These are phyloP conservation scores for Felis chaus DNA, from an alignment of 2,113 vertebrate species.

Conservation along the genomic window DNA sequence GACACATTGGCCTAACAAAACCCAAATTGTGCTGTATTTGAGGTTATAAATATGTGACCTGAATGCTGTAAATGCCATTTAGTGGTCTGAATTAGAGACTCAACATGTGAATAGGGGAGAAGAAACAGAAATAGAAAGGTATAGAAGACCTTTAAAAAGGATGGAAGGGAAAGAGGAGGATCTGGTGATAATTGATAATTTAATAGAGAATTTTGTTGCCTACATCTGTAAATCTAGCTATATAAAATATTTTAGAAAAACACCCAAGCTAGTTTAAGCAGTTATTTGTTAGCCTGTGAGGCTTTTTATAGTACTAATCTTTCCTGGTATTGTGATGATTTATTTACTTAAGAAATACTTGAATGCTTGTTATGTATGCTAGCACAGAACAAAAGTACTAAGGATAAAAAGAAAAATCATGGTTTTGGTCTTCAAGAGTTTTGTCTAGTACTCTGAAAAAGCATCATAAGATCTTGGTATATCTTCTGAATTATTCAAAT, in stretches of 20 bases:
- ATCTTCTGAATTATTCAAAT: not conserved
- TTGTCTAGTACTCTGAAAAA: not conserved
- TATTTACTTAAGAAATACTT: slow-evolving; percentile 23
- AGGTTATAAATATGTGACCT: not conserved
- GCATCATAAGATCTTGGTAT: not conserved
- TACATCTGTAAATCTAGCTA: not conserved
- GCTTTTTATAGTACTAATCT: not conserved
- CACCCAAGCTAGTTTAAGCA: not conserved
- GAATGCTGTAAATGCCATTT: not conserved
- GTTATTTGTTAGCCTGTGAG: not conserved
- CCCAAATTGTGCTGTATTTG: slow-evolving; percentile 7
- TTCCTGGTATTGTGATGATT: not conserved
- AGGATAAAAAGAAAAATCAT: not conserved
- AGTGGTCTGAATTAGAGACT: not conserved
- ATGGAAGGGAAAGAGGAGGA: not conserved
- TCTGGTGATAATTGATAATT: not conserved
- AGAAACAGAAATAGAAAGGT: not conserved
- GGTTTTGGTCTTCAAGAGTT: not conserved
- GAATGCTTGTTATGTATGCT: not conserved
- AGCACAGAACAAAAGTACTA: not conserved
- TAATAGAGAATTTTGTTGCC: not conserved
- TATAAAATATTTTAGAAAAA: slow-evolving; percentile 43
- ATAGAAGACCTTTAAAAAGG: not conserved
- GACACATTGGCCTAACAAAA: not conserved
- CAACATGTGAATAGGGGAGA: not conserved